phyloP scores from a whole-genome alignment of 2,888 invertebrate genomes.

The Helobdella robusta region DNA sequence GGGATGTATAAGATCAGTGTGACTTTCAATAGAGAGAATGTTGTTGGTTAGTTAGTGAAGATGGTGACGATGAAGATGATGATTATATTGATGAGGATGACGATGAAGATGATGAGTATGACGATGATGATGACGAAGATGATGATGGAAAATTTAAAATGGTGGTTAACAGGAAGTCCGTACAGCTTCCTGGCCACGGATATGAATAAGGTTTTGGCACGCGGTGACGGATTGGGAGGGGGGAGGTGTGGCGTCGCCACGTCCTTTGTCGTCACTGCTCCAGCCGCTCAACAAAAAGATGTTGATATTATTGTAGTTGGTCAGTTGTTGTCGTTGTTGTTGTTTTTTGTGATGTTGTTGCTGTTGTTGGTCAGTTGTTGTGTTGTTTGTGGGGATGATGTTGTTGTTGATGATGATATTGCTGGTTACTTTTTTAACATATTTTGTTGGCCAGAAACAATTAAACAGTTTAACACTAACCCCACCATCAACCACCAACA shows the following conservation, averaged over 20 bases:
- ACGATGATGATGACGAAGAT: neutral
- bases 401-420: too few relatives aligned
- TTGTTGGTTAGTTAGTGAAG: conserved; percentile 46
- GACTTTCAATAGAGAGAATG: conserved; percentile 59
- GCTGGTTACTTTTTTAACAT: too few relatives aligned
- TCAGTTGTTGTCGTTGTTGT: conserved; percentile 39
- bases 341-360: neutral
- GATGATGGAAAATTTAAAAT: neutral
- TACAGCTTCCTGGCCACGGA: conserved; percentile 42
- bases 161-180: conserved; percentile 39
- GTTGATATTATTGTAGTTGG: conserved; percentile 53
- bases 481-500: conserved; percentile 6
- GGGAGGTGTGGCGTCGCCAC: conserved; percentile 77
- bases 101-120: neutral
- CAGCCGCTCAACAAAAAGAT: conserved; percentile 51
- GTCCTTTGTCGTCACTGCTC: conserved; percentile 77
- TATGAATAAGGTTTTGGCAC: conserved; percentile 60
- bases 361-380: neutral
- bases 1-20: conserved; percentile 82
- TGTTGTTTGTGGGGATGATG: too few relatives aligned
- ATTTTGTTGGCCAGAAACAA: neutral
- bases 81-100: neutral
- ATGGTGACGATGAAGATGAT: neutral
- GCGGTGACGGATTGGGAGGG: conserved; percentile 75
- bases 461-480: neutral